Evolutionary conservation across 64 coral and sea anemone species (phyloP), one percentile per base, ranked within the genome.

Genomic region (Acropora yongei): DNA sequence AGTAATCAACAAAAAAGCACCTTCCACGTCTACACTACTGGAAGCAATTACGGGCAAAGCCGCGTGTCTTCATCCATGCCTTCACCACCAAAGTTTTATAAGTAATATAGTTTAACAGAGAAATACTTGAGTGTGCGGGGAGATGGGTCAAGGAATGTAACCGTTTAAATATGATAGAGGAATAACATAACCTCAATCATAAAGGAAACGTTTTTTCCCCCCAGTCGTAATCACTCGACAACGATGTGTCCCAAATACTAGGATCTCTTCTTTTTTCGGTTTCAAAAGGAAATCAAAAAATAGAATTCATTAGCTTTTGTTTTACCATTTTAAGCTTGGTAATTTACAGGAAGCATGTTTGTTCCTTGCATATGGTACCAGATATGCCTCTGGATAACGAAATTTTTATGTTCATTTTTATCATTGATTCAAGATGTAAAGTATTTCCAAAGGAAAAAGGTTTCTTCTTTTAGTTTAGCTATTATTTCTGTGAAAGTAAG

Each of bases 41-140:
- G 82, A 6, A 81, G 19, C 14, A 71, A 14, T 46, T 20, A 71
- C 0, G 17, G 46, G 39, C 44, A 5, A 41, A 57, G 18, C 40
- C 48, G 49, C 5, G 3, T 18, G 19, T 41, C 65, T 83, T 85
- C 65, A 47, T 14, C 45, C 16, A 78, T 14, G 43, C 44, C 82
- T 16, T 10, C 61, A 71, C 45, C 43, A 30, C 44, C 82, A n/a
- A 85, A 85, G n/a, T 85, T 71, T 41, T 83, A 83, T 8, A 14
- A 11, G 12, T 45, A 67, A 46, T 40, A 5, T 9, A 39, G 18
- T 79, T 41, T 41, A 83, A 68, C 46, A 42, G 1, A 44, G 46
- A 45, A 0, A 44, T 30, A 30, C 30, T 30, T 30, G 30, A 30
- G 30, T 30, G 30, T 30, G 30, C 30, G 30, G 30, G 30, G 30